These are phyloP conservation scores for Drosophila mulleri DNA, from an alignment of 2,888 invertebrate species.

Conservation along the genomic window DNA sequence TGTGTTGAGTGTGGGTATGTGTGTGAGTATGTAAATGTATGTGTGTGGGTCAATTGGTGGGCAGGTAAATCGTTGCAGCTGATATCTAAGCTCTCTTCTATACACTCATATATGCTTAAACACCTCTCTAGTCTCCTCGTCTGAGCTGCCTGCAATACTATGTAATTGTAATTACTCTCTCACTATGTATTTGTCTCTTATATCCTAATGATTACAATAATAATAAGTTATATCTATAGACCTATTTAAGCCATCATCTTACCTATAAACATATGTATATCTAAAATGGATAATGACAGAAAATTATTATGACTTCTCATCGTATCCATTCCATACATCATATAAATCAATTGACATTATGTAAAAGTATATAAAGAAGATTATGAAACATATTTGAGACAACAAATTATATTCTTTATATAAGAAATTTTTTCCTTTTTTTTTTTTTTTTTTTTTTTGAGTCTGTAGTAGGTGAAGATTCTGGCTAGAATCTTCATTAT, in stretches of 20 bases:
- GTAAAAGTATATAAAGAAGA: no score
- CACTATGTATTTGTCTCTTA: background rate
- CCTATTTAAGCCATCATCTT: background rate
- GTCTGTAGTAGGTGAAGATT: background rate
- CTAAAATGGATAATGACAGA: background rate
- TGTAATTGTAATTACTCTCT: background rate
- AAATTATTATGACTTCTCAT: background rate
- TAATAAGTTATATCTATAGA: background rate
- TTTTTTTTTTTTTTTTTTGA: background rate
- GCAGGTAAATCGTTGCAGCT: slow-evolving; percentile 13
- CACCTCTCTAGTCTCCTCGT: slow-evolving; percentile 14
- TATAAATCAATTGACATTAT: no score
- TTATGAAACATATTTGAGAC: no score
- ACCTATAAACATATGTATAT: background rate
- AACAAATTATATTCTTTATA: background rate
- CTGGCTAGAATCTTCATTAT: background rate
- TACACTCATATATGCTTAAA: slow-evolving; percentile 20
- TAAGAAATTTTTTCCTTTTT: no score
- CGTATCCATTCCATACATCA: background rate
- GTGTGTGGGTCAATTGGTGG: slow-evolving; percentile 6
- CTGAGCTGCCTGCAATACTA: slow-evolving; percentile 16
- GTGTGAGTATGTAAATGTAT: slow-evolving; percentile 11
- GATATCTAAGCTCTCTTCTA: slow-evolving; percentile 11
- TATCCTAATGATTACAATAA: background rate
- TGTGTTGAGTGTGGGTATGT: slow-evolving; percentile 35